A percentile compares a stretch with the other conserved stretches of the same genome.
phyloP scores from a whole-genome alignment of 2,113 vertebrate species.

The Callospermophilus lateralis region DNA sequence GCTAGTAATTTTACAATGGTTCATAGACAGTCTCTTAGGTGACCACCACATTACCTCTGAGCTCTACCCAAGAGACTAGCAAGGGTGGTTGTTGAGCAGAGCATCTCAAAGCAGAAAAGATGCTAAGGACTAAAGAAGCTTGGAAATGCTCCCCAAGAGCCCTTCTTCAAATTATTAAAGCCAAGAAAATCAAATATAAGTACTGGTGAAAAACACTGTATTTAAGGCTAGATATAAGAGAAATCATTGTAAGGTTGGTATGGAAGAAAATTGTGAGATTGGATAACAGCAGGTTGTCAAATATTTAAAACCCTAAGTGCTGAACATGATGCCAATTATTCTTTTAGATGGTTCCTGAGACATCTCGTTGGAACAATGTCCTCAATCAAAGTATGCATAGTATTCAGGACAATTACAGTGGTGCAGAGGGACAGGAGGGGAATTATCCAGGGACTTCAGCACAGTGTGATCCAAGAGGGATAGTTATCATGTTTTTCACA shows the following conservation, averaged over 20 bases:
- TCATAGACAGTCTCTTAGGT: background rate
- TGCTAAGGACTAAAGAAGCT: background rate
- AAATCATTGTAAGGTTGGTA: background rate
- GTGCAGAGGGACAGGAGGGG: background rate
- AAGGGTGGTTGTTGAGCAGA: background rate
- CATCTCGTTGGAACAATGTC: background rate
- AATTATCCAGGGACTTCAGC: background rate
- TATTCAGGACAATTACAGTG: background rate
- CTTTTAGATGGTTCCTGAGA: background rate
- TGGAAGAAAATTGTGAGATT: background rate
- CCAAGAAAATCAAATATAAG: background rate
- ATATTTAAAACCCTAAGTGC: background rate
- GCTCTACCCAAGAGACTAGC: background rate
- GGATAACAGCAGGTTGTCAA: background rate
- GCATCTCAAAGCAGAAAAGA: background rate
- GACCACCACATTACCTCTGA: background rate
- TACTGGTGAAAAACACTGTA: background rate
- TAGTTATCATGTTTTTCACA: background rate
- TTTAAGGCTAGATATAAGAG: background rate
- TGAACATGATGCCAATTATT: background rate
- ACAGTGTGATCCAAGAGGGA: background rate
- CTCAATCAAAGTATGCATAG: background rate
- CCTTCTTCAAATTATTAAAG: background rate
- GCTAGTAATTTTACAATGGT: background rate
- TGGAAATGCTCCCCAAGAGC: background rate